These are phyloP conservation scores for Saxicola maurus DNA, from an alignment of 2,797 vertebrate genomes.

Conservation along the genomic window DNA sequence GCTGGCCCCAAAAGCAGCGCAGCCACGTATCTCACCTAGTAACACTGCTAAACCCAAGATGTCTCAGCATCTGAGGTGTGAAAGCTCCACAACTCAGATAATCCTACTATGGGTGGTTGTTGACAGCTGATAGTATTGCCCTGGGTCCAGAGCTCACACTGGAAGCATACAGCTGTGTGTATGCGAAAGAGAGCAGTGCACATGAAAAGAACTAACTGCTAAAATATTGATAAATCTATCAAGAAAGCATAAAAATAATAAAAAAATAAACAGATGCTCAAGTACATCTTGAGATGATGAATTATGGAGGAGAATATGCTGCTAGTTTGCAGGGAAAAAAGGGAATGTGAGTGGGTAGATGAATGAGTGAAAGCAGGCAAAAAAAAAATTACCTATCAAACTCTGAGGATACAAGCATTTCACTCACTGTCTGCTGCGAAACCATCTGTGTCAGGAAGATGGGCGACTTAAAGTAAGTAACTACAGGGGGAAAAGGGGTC, in stretches of 20 bases:
- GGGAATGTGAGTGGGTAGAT: conserved; percentile 40
- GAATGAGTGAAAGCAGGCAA: conserved; percentile 29
- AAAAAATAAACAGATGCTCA: conserved; percentile 76
- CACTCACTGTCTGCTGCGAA: conserved; percentile 8
- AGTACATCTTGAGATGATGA: conserved; percentile 70
- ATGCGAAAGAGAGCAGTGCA: conserved; percentile 30
- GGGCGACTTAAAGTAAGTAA: not conserved
- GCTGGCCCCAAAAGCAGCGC: not conserved
- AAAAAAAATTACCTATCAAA: conserved; percentile 27
- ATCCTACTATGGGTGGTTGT: not conserved
- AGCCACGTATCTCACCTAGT: conserved; percentile 11
- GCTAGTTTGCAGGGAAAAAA: conserved; percentile 26
- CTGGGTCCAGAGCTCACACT: not conserved
- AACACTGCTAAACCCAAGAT: conserved; percentile 37
- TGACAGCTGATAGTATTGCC: not conserved
- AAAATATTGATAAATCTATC: conserved; percentile 75
- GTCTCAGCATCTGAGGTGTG: not conserved
- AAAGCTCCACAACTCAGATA: not conserved
- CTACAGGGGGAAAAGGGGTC: not conserved
- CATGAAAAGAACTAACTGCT: conserved; percentile 61
- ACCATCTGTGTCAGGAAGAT: conserved; percentile 7
- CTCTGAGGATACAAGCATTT: not conserved
- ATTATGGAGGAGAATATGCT: conserved; percentile 67
- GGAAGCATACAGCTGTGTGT: not conserved
- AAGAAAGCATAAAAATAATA: conserved; percentile 69